These are phyloP conservation scores for Calosoma granatense DNA, from an alignment of 1,140 invertebrate species.

Conservation along the genomic window DNA sequence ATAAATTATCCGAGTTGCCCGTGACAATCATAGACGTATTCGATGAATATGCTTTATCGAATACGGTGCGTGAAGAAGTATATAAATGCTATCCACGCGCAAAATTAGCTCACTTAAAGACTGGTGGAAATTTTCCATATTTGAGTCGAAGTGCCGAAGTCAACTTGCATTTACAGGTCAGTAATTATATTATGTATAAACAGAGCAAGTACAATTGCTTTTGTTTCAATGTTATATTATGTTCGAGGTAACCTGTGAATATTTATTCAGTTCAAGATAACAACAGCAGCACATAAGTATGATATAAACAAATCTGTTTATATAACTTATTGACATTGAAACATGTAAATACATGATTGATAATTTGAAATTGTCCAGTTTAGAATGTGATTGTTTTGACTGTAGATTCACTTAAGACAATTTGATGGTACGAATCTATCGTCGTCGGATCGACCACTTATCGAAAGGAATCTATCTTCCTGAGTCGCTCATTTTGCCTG, in stretches of 20 bases:
- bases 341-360: too few relatives aligned
- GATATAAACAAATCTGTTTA: too few relatives aligned
- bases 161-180: conserved; percentile 81
- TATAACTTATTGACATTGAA: too few relatives aligned
- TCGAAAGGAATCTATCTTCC: conserved; percentile 21
- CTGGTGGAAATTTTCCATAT: conserved; percentile 87
- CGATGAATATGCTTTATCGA: conserved; percentile 78
- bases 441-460: conserved; percentile 29
- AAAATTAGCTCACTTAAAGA: conserved; percentile 79
- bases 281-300: not conserved
- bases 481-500: not conserved
- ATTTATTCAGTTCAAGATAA: conserved; percentile 9
- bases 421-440: conserved; percentile 43
- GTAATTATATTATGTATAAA: conserved; percentile 13
- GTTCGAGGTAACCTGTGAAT: not conserved
- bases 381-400: conserved; percentile 18
- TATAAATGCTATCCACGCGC: conserved; percentile 84
- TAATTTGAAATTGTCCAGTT: too few relatives aligned
- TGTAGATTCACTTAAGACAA: conserved; percentile 46
- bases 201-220: not conserved
- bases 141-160: conserved; percentile 82
- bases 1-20: conserved; percentile 54
- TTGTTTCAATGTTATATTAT: conserved; percentile 9
- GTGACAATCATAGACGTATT: conserved; percentile 85
- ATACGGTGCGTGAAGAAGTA: conserved; percentile 64